Base-by-base conservation (phyloP, 2,888 invertebrate species). In the Rhaphigaster nebulosa region DNA sequence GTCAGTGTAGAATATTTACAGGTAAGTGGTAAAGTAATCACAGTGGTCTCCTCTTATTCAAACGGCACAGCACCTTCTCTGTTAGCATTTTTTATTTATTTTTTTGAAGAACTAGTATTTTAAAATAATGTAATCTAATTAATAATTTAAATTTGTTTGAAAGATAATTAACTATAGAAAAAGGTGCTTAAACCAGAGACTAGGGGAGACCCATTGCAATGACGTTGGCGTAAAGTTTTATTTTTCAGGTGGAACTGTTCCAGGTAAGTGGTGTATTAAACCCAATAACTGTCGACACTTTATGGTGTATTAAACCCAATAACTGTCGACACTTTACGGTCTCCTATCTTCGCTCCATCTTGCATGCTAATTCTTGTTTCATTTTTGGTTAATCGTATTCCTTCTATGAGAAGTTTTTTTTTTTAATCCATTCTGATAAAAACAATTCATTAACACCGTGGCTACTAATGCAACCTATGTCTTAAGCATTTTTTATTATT, bases 1-100 rank as follows among this genome's bases (percentile, higher is more conserved):
- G 92, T 92, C 92, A 92, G 92, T 92, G 87, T 90, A 89, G 90
- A 80, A 90, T 91, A 91, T 80, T 91, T 60, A 91, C 91, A 92
- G 91, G 91, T 92, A 92, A 92, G 91, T 92, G 91, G 90, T 65
- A 84, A 87, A 56, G 45, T 50, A 76, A 34, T 60, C 54, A 34
- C 52, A 87, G 34, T 52, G 50, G 87, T 52, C 87, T 87, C 90
- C 87, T 50, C 90, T 87, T 56, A 45, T 56, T 84, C 87, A n/a
- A 38, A 20, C 38, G 56, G 87, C 26, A 18, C 15, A 52, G 56
- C 56, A 52, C 52, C 87, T 87, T 56, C 88, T 34, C 76, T 76
- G 12, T 50, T 45, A 52, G 38, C 80, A 15, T 76, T 90, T 80
- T 88, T n/a, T n/a, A n/a, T 84, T 90, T 88, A 90, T 90, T 50